Evolutionary conservation across 2,888 invertebrate genomes (phyloP).

Genomic region (Alsophila aescularia): DNA sequence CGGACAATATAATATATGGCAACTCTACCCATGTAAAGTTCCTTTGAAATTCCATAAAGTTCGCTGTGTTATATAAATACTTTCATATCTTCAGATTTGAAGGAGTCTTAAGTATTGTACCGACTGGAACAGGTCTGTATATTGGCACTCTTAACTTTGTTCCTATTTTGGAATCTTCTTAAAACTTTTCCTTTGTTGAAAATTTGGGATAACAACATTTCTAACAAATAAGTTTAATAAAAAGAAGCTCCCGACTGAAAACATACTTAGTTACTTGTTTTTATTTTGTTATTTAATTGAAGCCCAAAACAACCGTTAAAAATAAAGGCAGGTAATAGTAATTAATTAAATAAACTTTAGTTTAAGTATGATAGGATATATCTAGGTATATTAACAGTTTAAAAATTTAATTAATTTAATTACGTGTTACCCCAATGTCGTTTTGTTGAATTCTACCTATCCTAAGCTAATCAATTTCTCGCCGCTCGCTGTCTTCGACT

Average conservation of each 20-base stretch:
- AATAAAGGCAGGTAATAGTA: too few relatives aligned
- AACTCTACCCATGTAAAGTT: slow-evolving; percentile 18
- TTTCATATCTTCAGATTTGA: slow-evolving; percentile 38
- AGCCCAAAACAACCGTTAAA: not conserved
- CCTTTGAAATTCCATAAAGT: slow-evolving; percentile 42
- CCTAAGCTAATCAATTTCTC: too few relatives aligned
- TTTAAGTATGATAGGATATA: too few relatives aligned
- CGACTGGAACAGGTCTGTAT: slow-evolving; percentile 9
- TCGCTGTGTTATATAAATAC: slow-evolving; percentile 44
- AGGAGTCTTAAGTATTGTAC: slow-evolving; percentile 37
- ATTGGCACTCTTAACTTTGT: slow-evolving; percentile 23
- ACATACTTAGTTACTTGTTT: not conserved
- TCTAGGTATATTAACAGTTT: too few relatives aligned
- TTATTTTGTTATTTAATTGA: slow-evolving; percentile 2
- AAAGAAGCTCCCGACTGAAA: slow-evolving; percentile 1
- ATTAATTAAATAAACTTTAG: too few relatives aligned
- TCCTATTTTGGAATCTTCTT: slow-evolving; percentile 12
- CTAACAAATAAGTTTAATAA: slow-evolving; percentile 15
- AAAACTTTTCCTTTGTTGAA: slow-evolving; percentile 21
- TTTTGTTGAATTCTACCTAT: too few relatives aligned
- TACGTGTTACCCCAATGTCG: too few relatives aligned
- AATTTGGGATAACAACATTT: slow-evolving; percentile 9
- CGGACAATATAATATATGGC: slow-evolving; percentile 29
- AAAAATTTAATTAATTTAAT: too few relatives aligned
- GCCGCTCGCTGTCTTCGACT: too few relatives aligned